Evolutionary conservation across 2,797 vertebrate species (phyloP).

Genomic region (Thripadectes ignobilis): DNA sequence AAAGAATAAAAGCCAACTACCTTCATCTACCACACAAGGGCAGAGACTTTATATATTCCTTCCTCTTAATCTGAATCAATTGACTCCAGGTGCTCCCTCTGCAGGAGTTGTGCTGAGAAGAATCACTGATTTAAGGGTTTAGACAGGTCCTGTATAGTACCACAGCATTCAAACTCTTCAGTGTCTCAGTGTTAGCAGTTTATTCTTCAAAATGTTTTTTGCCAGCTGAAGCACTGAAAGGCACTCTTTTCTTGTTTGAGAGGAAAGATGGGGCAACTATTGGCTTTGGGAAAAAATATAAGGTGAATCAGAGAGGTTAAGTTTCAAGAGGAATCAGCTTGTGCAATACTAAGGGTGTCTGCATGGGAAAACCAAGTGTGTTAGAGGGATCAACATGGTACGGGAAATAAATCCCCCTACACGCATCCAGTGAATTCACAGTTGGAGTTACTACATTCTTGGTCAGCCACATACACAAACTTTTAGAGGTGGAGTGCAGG

Average conservation of each 20-base stretch:
- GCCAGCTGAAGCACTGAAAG: neutral
- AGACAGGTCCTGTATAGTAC: neutral
- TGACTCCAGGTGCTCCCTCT: constrained; percentile 15
- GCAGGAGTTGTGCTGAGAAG: neutral
- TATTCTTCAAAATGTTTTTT: neutral
- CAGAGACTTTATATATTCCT: neutral
- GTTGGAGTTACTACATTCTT: neutral
- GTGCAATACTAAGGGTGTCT: neutral
- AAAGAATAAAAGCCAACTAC: neutral
- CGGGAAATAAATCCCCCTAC: neutral
- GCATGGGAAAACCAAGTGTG: neutral
- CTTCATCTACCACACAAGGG: neutral
- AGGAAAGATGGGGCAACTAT: neutral
- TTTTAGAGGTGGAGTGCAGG: neutral
- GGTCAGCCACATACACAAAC: neutral
- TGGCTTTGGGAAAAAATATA: neutral
- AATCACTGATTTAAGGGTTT: constrained; percentile 1
- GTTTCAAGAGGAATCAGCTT: neutral
- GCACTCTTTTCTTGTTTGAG: neutral
- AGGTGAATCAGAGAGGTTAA: neutral
- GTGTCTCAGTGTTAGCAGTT: neutral
- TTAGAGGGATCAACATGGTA: neutral
- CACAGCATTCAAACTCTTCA: neutral
- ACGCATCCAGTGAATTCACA: neutral
- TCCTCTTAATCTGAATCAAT: neutral